A percentile compares a stretch with the other conserved stretches of the same genome.
phyloP scores from a whole-genome alignment of 2,113 vertebrate species.

The Emydocephalus ijimae region DNA sequence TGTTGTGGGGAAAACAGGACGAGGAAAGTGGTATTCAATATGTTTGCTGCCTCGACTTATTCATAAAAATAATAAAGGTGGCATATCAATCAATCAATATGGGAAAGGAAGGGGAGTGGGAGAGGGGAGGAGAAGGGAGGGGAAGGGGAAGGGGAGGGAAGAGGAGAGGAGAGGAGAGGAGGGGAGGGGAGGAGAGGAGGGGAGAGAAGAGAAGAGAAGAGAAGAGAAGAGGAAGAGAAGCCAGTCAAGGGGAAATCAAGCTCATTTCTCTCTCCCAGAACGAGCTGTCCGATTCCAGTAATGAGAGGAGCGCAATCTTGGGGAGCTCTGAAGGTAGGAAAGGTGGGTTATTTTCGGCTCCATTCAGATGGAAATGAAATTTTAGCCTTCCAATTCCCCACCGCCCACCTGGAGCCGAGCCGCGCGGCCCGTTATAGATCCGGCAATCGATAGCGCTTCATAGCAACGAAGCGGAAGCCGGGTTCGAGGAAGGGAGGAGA shows the following conservation, averaged over 20 bases:
- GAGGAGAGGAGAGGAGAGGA: rapidly evolving
- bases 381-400: constrained; percentile 35
- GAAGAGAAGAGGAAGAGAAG: rapidly evolving
- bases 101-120: rapidly evolving
- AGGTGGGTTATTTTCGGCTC: constrained; percentile 61
- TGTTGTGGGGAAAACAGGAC: no score
- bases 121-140: no score
- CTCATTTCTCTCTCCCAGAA: constrained; percentile 45
- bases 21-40: no score
- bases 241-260: rapidly evolving
- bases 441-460: constrained; percentile 63
- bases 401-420: constrained; percentile 61
- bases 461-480: constrained; percentile 49
- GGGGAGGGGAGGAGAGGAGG: rapidly evolving
- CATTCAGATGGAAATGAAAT: constrained; percentile 68
- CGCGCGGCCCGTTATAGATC: constrained; percentile 61
- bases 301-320: constrained; percentile 54
- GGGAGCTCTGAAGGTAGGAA: constrained; percentile 57
- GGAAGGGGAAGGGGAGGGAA: rapidly evolving
- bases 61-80: no score
- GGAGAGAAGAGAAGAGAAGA: rapidly evolving
- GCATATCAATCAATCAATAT: no score
- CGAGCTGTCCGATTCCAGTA: constrained; percentile 50
- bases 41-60: no score
- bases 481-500: constrained; percentile 31